Evolutionary conservation across 2,888 invertebrate genomes (phyloP), one percentile per base, ranked within the genome.

Genomic region (Gandaritis pyraliata): DNA sequence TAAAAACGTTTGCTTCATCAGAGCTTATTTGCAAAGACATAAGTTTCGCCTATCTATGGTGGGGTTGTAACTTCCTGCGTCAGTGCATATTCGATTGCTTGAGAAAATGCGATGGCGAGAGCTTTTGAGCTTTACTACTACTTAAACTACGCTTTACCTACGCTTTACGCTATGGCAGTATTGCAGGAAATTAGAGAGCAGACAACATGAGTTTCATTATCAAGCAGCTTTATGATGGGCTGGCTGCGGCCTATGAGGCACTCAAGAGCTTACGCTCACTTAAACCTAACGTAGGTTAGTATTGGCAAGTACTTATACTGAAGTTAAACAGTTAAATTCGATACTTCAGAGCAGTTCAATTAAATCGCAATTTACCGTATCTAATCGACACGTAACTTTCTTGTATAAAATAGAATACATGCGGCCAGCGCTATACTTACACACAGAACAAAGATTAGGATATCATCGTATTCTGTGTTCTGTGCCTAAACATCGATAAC

Each of bases 121-220:
- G 69, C 71, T 66, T 74, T 29, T 4, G 39, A 56, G 46, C 48
- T 61, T 60, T 58, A 71, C 8, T 65, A 72, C 70, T 80, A 81
- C 78, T 83, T 85, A 86, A 61, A 72, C 36, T 58, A 87, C 71
- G 74, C 75, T 82, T 81, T 82, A 74, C 63, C 16, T n/a, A n/a
- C n/a, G n/a, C n/a, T n/a, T n/a, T n/a, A 75, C 76, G 85, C 55
- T 43, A 88, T 87, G 88, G 86, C 88, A 87, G 87, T 88, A 81
- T 76, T 81, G 86, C 84, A 84, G 84, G 85, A 87, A 86, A 86
- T 85, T 80, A 85, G 84, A 85, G 82, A 86, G 86, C 85, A 78
- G 70, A 82, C 81, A 81, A 87, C 83, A 81, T 79, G 80, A 84
- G 83, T 83, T 82, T 81, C 80, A 74, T 74, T 70, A 86, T 86